phyloP scores from a whole-genome alignment of 1,140 invertebrate genomes.

The Aleiodes sp. region DNA sequence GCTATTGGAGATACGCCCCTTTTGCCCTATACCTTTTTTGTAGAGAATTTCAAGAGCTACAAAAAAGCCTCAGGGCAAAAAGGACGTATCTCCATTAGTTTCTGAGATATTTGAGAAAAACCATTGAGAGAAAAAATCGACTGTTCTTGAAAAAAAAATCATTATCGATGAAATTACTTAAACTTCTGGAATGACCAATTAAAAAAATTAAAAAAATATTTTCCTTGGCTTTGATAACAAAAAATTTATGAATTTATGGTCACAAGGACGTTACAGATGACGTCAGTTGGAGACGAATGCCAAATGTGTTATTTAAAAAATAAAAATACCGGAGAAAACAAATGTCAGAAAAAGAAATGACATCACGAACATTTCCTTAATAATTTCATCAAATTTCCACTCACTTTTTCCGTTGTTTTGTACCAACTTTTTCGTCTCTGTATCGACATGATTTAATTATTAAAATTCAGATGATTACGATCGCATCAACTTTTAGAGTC shows the following conservation, averaged over 20 bases:
- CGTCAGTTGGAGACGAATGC: background rate
- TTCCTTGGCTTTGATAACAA: background rate
- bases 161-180: no score
- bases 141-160: no score
- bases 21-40: no score
- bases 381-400: background rate
- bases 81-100: no score
- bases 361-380: background rate
- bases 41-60: no score
- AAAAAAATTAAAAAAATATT: background rate
- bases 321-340: background rate
- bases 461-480: background rate
- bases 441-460: constrained; percentile 41
- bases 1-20: no score
- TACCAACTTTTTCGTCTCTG: constrained; percentile 49
- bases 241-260: background rate
- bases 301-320: constrained; percentile 13
- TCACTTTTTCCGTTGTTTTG: constrained; percentile 44
- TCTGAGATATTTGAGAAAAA: no score
- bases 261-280: background rate
- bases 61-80: no score
- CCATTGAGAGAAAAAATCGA: no score
- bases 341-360: background rate
- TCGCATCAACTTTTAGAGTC: background rate
- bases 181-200: no score